phyloP scores from a whole-genome alignment of 2,797 vertebrate genomes.

The Oreochromis grahami region DNA sequence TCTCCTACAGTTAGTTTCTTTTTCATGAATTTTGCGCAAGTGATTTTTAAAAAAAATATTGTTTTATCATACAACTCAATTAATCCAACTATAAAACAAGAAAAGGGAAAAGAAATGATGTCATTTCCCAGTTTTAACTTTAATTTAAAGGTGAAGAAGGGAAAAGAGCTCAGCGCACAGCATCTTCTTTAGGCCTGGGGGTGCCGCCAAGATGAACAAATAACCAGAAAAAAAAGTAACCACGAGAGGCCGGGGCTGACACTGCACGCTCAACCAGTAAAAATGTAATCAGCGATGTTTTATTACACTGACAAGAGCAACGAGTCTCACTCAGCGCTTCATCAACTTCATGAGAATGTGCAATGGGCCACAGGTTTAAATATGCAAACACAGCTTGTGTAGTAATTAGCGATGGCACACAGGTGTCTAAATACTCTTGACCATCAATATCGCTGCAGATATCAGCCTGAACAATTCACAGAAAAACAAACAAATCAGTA shows the following conservation, averaged over 20 bases:
- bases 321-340: not conserved
- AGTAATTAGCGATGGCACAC: constrained; percentile 5
- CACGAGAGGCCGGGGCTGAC: not conserved
- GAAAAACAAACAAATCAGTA: not conserved
- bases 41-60: not conserved
- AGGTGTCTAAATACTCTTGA: constrained; percentile 6
- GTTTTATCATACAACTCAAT: constrained; percentile 15
- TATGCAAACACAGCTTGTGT: constrained; percentile 1
- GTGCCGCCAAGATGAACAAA: not conserved
- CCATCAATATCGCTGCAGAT: not conserved
- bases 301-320: not conserved
- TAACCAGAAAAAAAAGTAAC: not conserved
- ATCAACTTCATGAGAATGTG: not conserved
- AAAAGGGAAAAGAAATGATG: not conserved
- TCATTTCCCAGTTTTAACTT: not conserved
- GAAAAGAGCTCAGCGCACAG: not conserved
- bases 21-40: not conserved
- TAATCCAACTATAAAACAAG: not conserved
- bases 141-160: not conserved
- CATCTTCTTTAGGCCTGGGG: not conserved
- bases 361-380: not conserved
- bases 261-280: not conserved
- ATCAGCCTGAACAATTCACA: not conserved
- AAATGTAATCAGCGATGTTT: not conserved
- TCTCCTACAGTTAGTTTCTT: constrained; percentile 4